These are phyloP conservation scores for Odontesthes bonariensis DNA, from an alignment of 2,113 vertebrate species.

Conservation along the genomic window DNA sequence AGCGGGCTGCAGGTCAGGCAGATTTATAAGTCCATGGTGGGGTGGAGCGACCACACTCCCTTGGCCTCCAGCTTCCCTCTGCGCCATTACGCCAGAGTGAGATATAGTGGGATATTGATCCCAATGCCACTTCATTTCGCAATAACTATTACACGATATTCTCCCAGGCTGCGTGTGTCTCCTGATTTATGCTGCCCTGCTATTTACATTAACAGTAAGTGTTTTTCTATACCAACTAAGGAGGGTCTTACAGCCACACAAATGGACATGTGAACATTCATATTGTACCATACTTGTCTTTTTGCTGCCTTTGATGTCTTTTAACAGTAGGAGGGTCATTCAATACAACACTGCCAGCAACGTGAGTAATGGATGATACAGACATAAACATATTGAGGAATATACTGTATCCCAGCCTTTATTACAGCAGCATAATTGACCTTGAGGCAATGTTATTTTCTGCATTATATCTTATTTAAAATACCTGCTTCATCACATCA, in stretches of 20 bases:
- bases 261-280: slow-evolving; percentile 71
- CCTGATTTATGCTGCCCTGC: slow-evolving; percentile 85
- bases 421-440: slow-evolving; percentile 63
- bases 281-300: slow-evolving; percentile 63
- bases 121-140: slow-evolving; percentile 96
- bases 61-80: slow-evolving; percentile 95
- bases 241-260: slow-evolving; percentile 71
- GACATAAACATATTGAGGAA: slow-evolving; percentile 67
- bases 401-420: slow-evolving; percentile 44
- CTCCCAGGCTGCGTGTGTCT: slow-evolving; percentile 75
- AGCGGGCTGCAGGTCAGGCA: slow-evolving; percentile 89
- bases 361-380: slow-evolving; percentile 54
- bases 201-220: slow-evolving; percentile 88
- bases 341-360: slow-evolving; percentile 52
- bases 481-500: slow-evolving; percentile 52
- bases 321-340: slow-evolving; percentile 45
- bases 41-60: slow-evolving; percentile 95
- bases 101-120: slow-evolving; percentile 98
- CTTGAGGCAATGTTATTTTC: slow-evolving; percentile 66
- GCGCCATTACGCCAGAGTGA: slow-evolving; percentile 95
- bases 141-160: slow-evolving; percentile 96
- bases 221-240: slow-evolving; percentile 83
- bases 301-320: slow-evolving; percentile 63
- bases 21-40: slow-evolving; percentile 97
- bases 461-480: slow-evolving; percentile 62